Percentiles rank a stretch among this genome's conserved stretches.
Conservation (phyloP, 2,797 vertebrate genomes). For the Coregonus sp. region DNA sequence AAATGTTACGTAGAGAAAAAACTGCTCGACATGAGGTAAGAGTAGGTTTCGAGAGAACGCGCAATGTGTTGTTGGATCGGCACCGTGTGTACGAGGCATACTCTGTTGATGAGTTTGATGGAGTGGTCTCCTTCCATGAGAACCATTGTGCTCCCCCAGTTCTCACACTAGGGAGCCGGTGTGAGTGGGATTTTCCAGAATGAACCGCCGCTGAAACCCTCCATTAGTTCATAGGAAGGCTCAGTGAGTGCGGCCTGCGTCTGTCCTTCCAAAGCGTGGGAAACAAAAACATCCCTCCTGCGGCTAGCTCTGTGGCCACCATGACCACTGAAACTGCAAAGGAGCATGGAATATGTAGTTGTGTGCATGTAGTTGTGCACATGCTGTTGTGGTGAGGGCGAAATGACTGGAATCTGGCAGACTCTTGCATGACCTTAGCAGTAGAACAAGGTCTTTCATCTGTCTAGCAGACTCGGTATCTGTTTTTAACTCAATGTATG, state of each 20-base stretch:
- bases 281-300: conserved; percentile 51
- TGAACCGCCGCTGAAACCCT: conserved; percentile 40
- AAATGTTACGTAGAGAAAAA: conserved; percentile 43
- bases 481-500: too few species aligned
- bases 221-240: conserved; percentile 43
- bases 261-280: conserved; percentile 37
- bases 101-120: neutral
- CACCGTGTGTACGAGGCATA: conserved; percentile 5
- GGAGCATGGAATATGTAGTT: conserved; percentile 37
- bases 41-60: conserved; percentile 35
- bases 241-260: conserved; percentile 37
- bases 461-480: too few species aligned
- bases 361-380: neutral
- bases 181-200: conserved; percentile 49
- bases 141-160: conserved; percentile 21
- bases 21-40: conserved; percentile 38
- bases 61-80: neutral
- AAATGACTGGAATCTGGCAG: neutral
- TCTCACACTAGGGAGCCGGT: conserved; percentile 33
- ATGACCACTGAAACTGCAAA: conserved; percentile 29
- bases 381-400: neutral
- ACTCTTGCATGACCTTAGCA: neutral
- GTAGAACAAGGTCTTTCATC: too few species aligned
- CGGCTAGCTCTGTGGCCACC: conserved; percentile 21
- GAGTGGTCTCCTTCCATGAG: conserved; percentile 14